A percentile compares a stretch with the other conserved stretches of the same genome.
Conservation (phyloP, 2,888 invertebrate species). For the Yponomeuta malinellus region DNA sequence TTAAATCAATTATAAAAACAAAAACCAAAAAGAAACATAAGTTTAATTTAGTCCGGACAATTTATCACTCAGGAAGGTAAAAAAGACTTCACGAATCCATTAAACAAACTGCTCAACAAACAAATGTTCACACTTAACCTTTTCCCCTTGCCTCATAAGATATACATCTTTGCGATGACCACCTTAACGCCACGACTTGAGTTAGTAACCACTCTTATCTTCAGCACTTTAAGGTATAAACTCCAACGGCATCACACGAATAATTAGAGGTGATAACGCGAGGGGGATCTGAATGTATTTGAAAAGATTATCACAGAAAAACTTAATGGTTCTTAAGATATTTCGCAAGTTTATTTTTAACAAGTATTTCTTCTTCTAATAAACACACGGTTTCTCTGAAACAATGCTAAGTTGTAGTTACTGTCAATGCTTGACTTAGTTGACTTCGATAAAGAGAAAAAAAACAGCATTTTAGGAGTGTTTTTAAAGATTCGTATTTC, state of each 20-base stretch:
- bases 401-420: too few relatives aligned
- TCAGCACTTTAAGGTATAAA: slow-evolving; percentile 29
- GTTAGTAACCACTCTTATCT: slow-evolving; percentile 45
- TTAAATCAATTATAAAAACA: not conserved
- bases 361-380: too few relatives aligned
- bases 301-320: not conserved
- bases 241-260: slow-evolving; percentile 11
- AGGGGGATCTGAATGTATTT: not conserved
- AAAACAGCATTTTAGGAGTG: too few relatives aligned
- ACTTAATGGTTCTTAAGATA: not conserved
- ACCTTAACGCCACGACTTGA: slow-evolving; percentile 35
- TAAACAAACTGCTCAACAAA: slow-evolving; percentile 71
- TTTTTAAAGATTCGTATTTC: too few relatives aligned
- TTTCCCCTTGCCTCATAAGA: slow-evolving; percentile 48
- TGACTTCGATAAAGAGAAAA: too few relatives aligned
- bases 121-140: slow-evolving; percentile 76
- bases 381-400: too few relatives aligned
- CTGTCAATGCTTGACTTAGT: too few relatives aligned
- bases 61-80: slow-evolving; percentile 26
- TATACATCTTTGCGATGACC: slow-evolving; percentile 54
- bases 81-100: slow-evolving; percentile 62
- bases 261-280: not conserved
- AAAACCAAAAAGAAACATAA: not conserved
- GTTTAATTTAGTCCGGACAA: not conserved
- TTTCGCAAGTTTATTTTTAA: not conserved